Conservation (phyloP, 2,113 vertebrate genomes). For the Microtus ochrogaster region DNA sequence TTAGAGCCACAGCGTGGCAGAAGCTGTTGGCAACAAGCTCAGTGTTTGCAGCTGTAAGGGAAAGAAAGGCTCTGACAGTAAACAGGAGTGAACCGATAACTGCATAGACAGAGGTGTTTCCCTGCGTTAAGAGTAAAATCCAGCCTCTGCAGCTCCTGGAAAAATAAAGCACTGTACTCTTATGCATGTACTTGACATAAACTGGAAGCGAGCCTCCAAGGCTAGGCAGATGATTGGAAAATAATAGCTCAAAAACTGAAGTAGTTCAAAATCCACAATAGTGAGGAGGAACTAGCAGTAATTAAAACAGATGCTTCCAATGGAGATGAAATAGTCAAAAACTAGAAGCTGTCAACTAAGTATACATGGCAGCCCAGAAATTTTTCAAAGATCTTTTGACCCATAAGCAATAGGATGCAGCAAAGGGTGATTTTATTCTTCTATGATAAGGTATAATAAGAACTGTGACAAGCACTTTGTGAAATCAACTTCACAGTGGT, state of each 20-base stretch:
- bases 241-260: not conserved
- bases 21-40: not conserved
- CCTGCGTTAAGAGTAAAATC: not conserved
- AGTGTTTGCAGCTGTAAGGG: not conserved
- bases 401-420: not conserved
- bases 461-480: not conserved
- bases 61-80: not conserved
- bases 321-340: not conserved
- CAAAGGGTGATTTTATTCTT: not conserved
- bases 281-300: not conserved
- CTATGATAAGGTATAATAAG: not conserved
- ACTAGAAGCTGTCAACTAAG: not conserved
- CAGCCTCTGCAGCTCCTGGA: not conserved
- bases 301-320: not conserved
- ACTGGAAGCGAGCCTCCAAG: not conserved
- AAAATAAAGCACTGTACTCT: not conserved
- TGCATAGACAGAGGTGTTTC: not conserved
- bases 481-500: not conserved
- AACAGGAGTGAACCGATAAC: not conserved
- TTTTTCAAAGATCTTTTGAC: not conserved
- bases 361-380: not conserved
- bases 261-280: too few species aligned
- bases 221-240: not conserved
- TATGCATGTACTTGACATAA: not conserved
- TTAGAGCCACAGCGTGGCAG: not conserved